phyloP scores from a whole-genome alignment of 2,797 vertebrate genomes.

The Remorina albescens region DNA sequence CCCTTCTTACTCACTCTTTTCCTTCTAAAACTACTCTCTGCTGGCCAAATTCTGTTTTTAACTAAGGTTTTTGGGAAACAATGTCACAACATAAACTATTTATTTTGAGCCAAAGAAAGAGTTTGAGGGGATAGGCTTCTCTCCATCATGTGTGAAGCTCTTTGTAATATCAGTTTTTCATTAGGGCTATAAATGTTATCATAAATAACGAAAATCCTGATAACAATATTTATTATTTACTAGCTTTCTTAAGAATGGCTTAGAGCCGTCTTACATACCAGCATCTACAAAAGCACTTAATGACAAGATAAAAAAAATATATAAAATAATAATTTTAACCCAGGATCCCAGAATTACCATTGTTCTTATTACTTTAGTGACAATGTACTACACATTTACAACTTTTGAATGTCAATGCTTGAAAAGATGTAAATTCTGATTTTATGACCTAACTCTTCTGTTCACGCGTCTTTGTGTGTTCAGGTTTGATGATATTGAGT shows the following conservation, averaged over 20 bases:
- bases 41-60: background rate
- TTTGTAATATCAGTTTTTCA: too few relatives aligned
- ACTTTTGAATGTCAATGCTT: background rate
- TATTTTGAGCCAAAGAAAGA: too few relatives aligned
- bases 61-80: too few relatives aligned
- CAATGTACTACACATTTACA: background rate
- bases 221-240: too few relatives aligned
- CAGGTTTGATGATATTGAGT: background rate
- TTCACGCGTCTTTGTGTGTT: background rate
- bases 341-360: background rate
- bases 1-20: background rate
- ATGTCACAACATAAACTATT: too few relatives aligned
- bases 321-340: background rate
- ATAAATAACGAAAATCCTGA: too few relatives aligned
- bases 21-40: background rate
- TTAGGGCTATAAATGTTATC: too few relatives aligned
- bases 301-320: background rate
- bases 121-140: too few relatives aligned
- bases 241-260: constrained; percentile 14
- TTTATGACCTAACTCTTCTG: background rate
- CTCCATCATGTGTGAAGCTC: too few relatives aligned
- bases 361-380: background rate
- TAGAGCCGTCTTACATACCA: background rate
- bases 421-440: background rate
- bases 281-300: background rate